These are phyloP conservation scores for Loxodonta africana DNA, from an alignment of 2,113 vertebrate genomes.

Conservation along the genomic window DNA sequence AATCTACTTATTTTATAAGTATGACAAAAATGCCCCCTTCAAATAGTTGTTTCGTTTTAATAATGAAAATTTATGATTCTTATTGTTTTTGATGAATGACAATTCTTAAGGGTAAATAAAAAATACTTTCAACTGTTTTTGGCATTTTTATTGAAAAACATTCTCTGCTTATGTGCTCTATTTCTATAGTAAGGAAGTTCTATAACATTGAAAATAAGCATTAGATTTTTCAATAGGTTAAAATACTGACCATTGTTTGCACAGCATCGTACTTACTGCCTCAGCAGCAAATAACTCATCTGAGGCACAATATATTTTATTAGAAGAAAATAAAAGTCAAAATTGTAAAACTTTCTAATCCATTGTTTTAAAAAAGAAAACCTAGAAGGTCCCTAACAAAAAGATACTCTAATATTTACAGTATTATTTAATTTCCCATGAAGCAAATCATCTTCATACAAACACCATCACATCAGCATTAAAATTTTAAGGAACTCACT, in stretches of 20 bases:
- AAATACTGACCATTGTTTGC: not conserved
- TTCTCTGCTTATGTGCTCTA: not conserved
- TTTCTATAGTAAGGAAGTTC: not conserved
- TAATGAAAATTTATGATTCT: not conserved
- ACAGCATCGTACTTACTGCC: not conserved
- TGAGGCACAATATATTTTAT: not conserved
- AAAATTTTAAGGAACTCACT: slow-evolving; percentile 60
- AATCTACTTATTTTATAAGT: not conserved
- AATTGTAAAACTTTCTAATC: not conserved
- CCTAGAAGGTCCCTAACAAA: not conserved
- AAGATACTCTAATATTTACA: not conserved
- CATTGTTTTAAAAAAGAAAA: slow-evolving; percentile 21
- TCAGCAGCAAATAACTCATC: slow-evolving; percentile 34
- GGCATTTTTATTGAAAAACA: not conserved
- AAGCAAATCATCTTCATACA: slow-evolving; percentile 57
- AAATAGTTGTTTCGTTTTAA: not conserved
- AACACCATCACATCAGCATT: not conserved
- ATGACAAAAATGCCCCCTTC: slow-evolving; percentile 5
- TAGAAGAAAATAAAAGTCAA: slow-evolving; percentile 11
- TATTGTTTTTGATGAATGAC: not conserved
- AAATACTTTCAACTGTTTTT: not conserved
- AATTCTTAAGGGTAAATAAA: slow-evolving; percentile 14
- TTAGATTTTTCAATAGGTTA: not conserved
- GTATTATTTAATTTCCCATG: not conserved
- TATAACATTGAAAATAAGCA: not conserved